phyloP scores from a whole-genome alignment of 2,797 vertebrate genomes.

The Galaxias olidus region DNA sequence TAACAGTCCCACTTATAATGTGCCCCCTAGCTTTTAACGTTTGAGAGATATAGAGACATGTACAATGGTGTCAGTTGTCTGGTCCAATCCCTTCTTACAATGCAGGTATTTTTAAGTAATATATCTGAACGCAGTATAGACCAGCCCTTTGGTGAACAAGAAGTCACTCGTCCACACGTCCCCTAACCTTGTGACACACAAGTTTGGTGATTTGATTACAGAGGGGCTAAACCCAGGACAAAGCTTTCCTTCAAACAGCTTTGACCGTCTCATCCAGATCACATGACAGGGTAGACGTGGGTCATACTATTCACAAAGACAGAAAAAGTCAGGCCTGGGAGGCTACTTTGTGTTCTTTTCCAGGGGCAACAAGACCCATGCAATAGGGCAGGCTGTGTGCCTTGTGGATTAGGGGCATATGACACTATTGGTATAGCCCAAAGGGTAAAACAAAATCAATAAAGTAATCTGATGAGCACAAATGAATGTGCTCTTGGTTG shows the following conservation, averaged over 20 bases:
- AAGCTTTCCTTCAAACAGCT: constrained; percentile 59
- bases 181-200: constrained; percentile 55
- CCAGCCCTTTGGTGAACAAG: background rate
- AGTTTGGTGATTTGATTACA: constrained; percentile 59
- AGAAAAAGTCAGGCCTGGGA: constrained; percentile 26
- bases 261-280: constrained; percentile 54
- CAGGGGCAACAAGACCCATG: constrained; percentile 13
- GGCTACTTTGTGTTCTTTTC: constrained; percentile 37
- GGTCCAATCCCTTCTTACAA: background rate
- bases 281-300: constrained; percentile 50
- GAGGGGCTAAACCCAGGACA: constrained; percentile 48
- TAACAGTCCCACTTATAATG: too few relatives aligned
- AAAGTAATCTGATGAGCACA: constrained; percentile 9
- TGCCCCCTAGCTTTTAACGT: too few relatives aligned
- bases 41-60: too few relatives aligned
- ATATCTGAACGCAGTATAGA: background rate
- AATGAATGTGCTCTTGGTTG: constrained; percentile 1
- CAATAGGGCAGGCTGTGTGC: background rate
- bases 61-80: background rate
- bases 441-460: background rate
- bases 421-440: background rate
- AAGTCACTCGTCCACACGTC: constrained; percentile 30
- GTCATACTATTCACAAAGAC: constrained; percentile 50
- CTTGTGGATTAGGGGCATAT: too few relatives aligned
- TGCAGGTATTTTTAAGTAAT: background rate